Evolutionary conservation across 2,888 invertebrate species (phyloP).

Genomic region (Athetis lepigone): DNA sequence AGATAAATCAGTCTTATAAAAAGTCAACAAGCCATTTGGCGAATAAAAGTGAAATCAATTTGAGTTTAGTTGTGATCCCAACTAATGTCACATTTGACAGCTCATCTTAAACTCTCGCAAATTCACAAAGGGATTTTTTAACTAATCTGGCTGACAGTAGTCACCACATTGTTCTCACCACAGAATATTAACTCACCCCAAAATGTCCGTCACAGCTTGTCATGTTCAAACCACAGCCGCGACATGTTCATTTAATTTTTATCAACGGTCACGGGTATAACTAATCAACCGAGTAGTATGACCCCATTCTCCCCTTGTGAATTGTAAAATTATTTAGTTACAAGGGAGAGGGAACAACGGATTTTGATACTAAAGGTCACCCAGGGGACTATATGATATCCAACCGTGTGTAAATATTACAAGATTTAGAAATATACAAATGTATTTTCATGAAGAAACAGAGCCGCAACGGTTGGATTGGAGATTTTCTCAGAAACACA

Average conservation of each 20-base stretch:
- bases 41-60: too few relatives aligned
- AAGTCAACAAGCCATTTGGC: too few relatives aligned
- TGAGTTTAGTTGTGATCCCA: too few relatives aligned
- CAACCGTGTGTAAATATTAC: conserved; percentile 59
- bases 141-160: not conserved
- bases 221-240: conserved; percentile 17
- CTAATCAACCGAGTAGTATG: conserved; percentile 63
- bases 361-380: conserved; percentile 52
- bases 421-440: conserved; percentile 50
- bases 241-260: conserved; percentile 51
- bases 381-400: conserved; percentile 54
- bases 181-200: conserved; percentile 17
- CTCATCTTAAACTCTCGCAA: too few relatives aligned
- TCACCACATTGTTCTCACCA: not conserved
- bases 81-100: too few relatives aligned
- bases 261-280: conserved; percentile 42
- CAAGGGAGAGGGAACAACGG: conserved; percentile 41
- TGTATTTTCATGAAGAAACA: conserved; percentile 40
- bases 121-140: too few relatives aligned
- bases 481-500: conserved; percentile 30
- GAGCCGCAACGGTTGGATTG: conserved; percentile 7
- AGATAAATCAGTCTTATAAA: too few relatives aligned
- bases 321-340: conserved; percentile 65
- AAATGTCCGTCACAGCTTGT: conserved; percentile 32
- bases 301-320: conserved; percentile 53